Base-by-base conservation (phyloP, 2,888 invertebrate genomes). In the Calliopum simillimum region DNA sequence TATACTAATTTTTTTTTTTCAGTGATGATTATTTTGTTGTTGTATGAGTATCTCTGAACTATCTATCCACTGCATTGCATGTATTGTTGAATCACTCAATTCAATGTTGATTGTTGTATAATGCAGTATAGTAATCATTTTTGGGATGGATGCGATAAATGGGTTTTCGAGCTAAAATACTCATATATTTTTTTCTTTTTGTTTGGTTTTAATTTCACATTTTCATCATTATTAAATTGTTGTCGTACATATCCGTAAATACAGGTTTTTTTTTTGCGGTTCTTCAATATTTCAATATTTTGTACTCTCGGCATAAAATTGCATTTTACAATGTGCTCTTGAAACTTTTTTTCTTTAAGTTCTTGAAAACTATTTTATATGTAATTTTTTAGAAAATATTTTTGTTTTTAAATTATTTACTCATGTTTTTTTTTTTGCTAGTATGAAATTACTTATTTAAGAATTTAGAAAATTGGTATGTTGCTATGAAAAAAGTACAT, bases 241-340 rank as follows among this genome's bases (percentile, higher is more conserved):
- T 59, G 47, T 23, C 61, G n/a, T n/a, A 41, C 41, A 43, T 41
- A 21, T 43, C 23, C 23, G 47, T 59, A 19, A 41, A 33, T 19
- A 44, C 47, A 43, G 6, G 23, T 25, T 25, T 58, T 25, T 25
- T 25, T 58, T 25, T n/a, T 58, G 11, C 56, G n/a, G 33, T 14
- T 55, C 41, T 4, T 65, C 44, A 6, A 65, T 53, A 21, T 33
- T 56, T 14, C 43, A 56, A 66, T 66, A 66, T 23, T 73, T 84
- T 84, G 84, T 84, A 84, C 84, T 84, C 74, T 79, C 79, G 83
- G 83, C 78, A 80, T 80, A 79, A 76, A 79, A 80, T 80, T 82
- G 78, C 84, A 84, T 84, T 83, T 84, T 84, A 84, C 82, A 84
- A 80, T 74, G 84, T 84, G 83, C 81, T 82, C 81, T 73, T 79